Conservation (phyloP, 2,113 vertebrate species). For the Cacatua alba region DNA sequence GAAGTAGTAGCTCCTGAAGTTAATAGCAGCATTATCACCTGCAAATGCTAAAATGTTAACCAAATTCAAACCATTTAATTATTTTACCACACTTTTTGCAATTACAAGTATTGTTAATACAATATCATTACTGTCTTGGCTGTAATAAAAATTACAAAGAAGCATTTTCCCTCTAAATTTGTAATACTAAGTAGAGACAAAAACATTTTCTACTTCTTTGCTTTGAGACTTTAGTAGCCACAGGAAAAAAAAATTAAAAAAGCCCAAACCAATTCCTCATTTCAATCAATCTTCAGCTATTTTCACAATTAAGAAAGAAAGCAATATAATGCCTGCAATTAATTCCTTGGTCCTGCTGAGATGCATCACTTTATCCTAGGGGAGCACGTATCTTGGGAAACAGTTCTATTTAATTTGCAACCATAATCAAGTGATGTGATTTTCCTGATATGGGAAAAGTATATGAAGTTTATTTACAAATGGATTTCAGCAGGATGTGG, state of each 20-base stretch:
- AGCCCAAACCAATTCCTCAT: background rate
- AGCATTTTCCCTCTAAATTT: background rate
- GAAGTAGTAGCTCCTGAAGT: background rate
- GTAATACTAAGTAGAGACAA: background rate
- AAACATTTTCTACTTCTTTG: background rate
- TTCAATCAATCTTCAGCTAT: conserved; percentile 4
- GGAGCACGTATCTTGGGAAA: background rate
- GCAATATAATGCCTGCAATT: background rate
- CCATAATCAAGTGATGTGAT: background rate
- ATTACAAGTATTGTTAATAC: background rate
- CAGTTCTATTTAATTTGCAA: conserved; percentile 23
- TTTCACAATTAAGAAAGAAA: conserved; percentile 22
- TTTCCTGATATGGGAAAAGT: conserved; percentile 22
- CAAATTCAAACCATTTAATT: background rate
- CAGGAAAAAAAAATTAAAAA: background rate
- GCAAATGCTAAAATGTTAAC: background rate
- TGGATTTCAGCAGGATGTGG: background rate
- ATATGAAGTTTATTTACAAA: conserved; percentile 39
- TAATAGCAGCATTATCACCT: background rate
- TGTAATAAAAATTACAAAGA: background rate
- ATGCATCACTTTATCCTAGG: background rate
- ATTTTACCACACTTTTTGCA: background rate
- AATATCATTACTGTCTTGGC: background rate
- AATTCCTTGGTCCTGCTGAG: conserved; percentile 1
- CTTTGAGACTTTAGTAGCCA: background rate